Base-by-base conservation (phyloP, 2,888 invertebrate genomes). In the Heterodera filipjevi region DNA sequence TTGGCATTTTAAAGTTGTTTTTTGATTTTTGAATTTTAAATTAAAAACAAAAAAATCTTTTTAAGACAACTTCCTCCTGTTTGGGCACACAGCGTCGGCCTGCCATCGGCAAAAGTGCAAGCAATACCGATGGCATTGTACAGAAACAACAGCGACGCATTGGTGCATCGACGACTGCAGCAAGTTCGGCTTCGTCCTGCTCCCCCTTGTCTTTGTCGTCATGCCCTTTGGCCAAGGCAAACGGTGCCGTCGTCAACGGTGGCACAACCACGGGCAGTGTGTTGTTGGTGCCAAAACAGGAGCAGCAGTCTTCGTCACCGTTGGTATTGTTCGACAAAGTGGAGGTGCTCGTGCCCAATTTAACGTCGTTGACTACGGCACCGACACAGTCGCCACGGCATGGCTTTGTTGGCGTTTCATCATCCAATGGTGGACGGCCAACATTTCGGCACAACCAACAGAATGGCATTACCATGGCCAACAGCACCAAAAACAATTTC, bases 401-500 rank as follows among this genome's bases (percentile, higher is more conserved):
- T 16, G n/a, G 44, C 22, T 39, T 49, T 73, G 73, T 64, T 49
- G 44, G n/a, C n/a, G 27, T 22, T 10, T n/a, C 49, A 72, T 53
- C 33, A 14, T 35, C 35, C 44, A 73, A 73, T 27, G 27, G 19
- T n/a, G 14, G 59, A 12, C 16, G 27, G 22, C 66, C 32, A 8
- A n/a, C 30, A 2, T n/a, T 8, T 19, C 68, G 32, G 35, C 68
- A 68, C 66, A 12, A 66, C 44, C 53, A 49, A 1, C 19, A 44
- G 10, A 49, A 35, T 35, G 27, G 30, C 68, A 68, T 8, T 35
- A 12, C 14, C 33, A 68, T 14, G 12, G n/a, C 75, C 75, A 35
- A 27, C 46, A 30, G n/a, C 39, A 49, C 16, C 46, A 32, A 33
- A 46, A 64, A 22, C 71, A 64, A 79, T 71, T 79, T 68, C 64